Percentiles rank a stretch among this genome's conserved stretches.
Conservation (phyloP, 2,113 vertebrate species). For the Rhinolophus sinicus region DNA sequence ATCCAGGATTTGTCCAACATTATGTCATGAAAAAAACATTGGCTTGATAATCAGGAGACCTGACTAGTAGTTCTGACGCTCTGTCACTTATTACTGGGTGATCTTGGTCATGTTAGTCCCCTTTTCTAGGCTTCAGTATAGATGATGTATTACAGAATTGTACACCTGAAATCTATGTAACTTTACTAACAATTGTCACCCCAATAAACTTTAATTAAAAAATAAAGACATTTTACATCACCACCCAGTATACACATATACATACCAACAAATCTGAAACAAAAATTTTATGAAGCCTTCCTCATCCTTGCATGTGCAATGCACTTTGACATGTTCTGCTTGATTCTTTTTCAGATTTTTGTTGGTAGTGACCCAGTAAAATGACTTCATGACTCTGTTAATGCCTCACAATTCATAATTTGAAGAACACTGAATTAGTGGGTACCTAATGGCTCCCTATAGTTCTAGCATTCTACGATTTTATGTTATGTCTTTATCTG, state of each 20-base stretch:
- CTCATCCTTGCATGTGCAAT: neutral
- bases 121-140: neutral
- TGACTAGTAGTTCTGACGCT: neutral
- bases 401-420: neutral
- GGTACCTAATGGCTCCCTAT: neutral
- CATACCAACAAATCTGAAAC: neutral
- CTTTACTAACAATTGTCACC: no score
- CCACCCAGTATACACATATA: neutral
- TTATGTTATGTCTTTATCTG: constrained; percentile 14
- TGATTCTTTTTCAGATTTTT: neutral
- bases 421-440: neutral
- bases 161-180: no score
- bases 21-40: neutral
- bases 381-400: neutral
- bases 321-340: neutral
- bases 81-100: neutral
- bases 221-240: neutral
- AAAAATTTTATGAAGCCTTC: neutral
- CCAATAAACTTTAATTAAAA: no score
- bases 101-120: neutral
- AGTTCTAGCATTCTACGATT: constrained; percentile 16
- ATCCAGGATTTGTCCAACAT: neutral
- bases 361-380: neutral
- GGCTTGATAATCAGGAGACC: neutral
- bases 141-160: no score